Conservation (phyloP, 2,797 vertebrate species). For the Melanotaenia boesemani region DNA sequence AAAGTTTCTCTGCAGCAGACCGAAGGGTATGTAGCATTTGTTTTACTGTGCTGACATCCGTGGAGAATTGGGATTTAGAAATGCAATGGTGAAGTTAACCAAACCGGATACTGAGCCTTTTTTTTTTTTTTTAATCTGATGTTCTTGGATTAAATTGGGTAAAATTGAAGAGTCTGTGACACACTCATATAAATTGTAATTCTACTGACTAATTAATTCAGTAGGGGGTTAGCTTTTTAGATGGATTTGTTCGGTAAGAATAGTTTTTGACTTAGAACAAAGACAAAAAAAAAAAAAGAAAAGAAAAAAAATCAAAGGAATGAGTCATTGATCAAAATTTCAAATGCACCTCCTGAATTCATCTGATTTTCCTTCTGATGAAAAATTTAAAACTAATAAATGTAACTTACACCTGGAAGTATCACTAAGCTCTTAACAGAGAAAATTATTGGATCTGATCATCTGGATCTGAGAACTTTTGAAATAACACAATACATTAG, state of each 20-base stretch:
- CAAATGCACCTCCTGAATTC: neutral
- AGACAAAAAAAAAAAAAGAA: too few species aligned
- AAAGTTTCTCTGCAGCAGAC: slow-evolving; percentile 41
- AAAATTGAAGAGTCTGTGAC: slow-evolving; percentile 10
- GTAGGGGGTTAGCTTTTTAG: neutral
- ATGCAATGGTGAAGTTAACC: slow-evolving; percentile 16
- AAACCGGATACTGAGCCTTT: slow-evolving; percentile 13
- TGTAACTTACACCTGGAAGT: too few species aligned
- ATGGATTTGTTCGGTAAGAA: neutral
- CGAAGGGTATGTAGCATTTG: slow-evolving; percentile 23
- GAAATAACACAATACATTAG: too few species aligned
- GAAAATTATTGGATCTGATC: too few species aligned
- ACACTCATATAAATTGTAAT: neutral
- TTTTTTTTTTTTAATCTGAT: slow-evolving; percentile 33
- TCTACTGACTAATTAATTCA: neutral
- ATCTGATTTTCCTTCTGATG: too few species aligned
- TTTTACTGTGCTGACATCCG: slow-evolving; percentile 20
- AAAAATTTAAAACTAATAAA: too few species aligned
- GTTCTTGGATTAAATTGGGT: slow-evolving; percentile 17
- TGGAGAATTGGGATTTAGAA: slow-evolving; percentile 31
- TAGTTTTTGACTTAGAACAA: neutral
- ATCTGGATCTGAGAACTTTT: too few species aligned
- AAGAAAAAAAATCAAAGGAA: neutral
- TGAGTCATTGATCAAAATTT: neutral
- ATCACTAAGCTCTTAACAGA: too few species aligned